These are phyloP conservation scores for Lutraria rhynchaena DNA, from an alignment of 1,140 invertebrate genomes.

Conservation along the genomic window DNA sequence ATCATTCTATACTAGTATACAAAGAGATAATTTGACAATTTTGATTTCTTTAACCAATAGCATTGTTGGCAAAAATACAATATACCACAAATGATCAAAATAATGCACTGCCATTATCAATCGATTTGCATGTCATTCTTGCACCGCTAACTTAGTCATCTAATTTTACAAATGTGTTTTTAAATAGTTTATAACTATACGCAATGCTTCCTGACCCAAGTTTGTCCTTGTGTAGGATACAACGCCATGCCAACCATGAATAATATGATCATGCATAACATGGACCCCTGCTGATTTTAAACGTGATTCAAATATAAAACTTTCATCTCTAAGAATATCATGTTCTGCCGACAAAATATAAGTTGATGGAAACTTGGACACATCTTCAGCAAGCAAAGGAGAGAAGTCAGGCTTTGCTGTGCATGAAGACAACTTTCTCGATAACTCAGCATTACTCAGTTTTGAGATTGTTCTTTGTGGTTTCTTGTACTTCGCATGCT, in stretches of 20 bases:
- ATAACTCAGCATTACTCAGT: not conserved
- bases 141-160: no score
- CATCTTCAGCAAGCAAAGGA: slow-evolving; percentile 14
- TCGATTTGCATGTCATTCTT: no score
- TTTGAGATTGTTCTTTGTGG: no score
- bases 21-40: no score
- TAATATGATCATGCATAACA: not conserved
- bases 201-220: slow-evolving; percentile 12
- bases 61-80: no score
- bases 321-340: slow-evolving; percentile 27
- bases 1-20: no score
- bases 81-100: no score
- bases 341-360: slow-evolving; percentile 27
- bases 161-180: not conserved
- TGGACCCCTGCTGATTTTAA: slow-evolving; percentile 17
- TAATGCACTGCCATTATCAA: no score
- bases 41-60: no score
- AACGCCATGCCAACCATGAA: slow-evolving; percentile 20
- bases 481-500: not conserved
- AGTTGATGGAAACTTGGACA: not conserved
- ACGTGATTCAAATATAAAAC: slow-evolving; percentile 17
- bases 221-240: slow-evolving; percentile 51
- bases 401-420: not conserved
- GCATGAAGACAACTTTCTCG: not conserved
- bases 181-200: not conserved